A percentile compares a stretch with the other conserved stretches of the same genome.
These are phyloP conservation scores for Thunnus thynnus DNA, from an alignment of 2,113 vertebrate genomes.

Conservation along the genomic window DNA sequence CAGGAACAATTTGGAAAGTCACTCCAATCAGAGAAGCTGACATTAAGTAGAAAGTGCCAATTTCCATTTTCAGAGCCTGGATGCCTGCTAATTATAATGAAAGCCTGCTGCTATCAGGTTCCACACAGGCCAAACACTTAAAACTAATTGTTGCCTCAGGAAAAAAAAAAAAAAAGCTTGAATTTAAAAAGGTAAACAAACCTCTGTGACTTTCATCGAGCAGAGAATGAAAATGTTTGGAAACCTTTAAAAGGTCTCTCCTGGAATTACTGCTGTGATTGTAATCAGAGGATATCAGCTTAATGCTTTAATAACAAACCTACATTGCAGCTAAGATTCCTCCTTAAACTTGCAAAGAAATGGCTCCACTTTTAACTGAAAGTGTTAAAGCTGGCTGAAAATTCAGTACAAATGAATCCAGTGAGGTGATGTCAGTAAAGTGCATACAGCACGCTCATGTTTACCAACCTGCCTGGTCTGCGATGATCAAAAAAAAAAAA, in stretches of 20 bases:
- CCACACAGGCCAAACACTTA: conserved; percentile 32
- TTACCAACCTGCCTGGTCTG: neutral
- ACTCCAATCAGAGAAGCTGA: too few relatives aligned
- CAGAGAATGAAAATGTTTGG: neutral
- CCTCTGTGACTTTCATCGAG: conserved; percentile 1
- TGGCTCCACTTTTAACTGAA: too few relatives aligned
- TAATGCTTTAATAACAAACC: neutral
- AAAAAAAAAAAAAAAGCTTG: neutral
- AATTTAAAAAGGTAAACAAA: conserved; percentile 35
- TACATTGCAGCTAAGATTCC: too few relatives aligned
- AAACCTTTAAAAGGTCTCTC: neutral
- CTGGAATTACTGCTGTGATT: neutral
- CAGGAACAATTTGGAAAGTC: too few relatives aligned
- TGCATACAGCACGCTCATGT: neutral
- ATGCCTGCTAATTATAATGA: conserved; percentile 54
- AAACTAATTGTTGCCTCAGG: conserved; percentile 46
- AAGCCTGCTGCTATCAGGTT: conserved; percentile 50
- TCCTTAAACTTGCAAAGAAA: too few relatives aligned
- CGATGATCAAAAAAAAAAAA: neutral
- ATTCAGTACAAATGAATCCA: neutral
- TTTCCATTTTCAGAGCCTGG: conserved; percentile 54
- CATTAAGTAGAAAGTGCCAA: too few relatives aligned
- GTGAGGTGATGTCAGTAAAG: neutral
- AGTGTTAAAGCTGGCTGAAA: too few relatives aligned
- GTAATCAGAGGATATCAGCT: neutral